Evolutionary conservation across 2,113 vertebrate genomes (phyloP).

Genomic region (Pogona vitticeps): DNA sequence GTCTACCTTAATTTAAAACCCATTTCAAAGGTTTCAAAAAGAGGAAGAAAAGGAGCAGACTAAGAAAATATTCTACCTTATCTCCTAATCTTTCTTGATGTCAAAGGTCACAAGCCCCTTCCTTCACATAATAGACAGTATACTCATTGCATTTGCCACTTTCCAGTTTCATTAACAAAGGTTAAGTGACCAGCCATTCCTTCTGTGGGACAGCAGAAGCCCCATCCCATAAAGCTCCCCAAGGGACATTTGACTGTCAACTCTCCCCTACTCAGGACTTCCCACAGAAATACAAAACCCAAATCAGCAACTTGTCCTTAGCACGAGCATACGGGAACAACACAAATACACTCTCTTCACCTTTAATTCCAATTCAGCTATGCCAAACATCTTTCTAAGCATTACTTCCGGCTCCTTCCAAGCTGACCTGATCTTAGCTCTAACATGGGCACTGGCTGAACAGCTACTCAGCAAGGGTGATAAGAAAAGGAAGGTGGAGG

Average conservation of each 20-base stretch:
- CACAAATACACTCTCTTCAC: slow-evolving; percentile 62
- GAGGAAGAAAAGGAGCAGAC: slow-evolving; percentile 44
- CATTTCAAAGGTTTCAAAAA: slow-evolving; percentile 7
- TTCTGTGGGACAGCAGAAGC: neutral
- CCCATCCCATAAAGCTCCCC: neutral
- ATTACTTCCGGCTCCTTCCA: slow-evolving; percentile 46
- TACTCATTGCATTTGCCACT: slow-evolving; percentile 29
- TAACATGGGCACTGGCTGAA: slow-evolving; percentile 26
- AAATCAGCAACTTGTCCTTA: neutral
- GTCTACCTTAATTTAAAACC: slow-evolving; percentile 66
- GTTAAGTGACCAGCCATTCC: neutral
- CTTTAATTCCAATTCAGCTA: slow-evolving; percentile 69
- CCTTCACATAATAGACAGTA: neutral
- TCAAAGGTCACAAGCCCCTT: slow-evolving; percentile 36
- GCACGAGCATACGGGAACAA: neutral
- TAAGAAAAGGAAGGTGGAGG: slow-evolving; percentile 24
- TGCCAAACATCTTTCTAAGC: slow-evolving; percentile 69
- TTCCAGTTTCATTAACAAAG: neutral
- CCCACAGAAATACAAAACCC: neutral
- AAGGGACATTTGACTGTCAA: neutral
- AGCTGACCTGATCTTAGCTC: slow-evolving; percentile 21
- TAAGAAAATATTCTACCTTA: slow-evolving; percentile 17
- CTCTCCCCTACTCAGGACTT: no score
- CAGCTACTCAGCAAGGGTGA: slow-evolving; percentile 36
- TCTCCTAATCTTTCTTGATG: slow-evolving; percentile 51